Evolutionary conservation across 2,888 invertebrate genomes (phyloP), one percentile per base, ranked within the genome.

Genomic region (Heliconius ismenius): DNA sequence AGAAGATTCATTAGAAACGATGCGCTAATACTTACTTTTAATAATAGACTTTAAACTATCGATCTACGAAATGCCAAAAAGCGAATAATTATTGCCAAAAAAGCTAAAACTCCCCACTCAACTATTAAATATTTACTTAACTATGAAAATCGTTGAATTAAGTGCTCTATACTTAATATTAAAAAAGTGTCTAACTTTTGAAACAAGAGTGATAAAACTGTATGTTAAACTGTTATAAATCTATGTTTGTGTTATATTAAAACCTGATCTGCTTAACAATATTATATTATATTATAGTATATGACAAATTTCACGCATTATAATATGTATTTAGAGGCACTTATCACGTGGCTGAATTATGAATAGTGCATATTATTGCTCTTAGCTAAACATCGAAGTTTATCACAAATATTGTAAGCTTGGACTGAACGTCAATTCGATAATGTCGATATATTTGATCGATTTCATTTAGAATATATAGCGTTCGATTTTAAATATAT

Each of bases 341-440:
- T 92, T 93, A 84, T 84, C 80, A 88, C 90, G 91, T 91, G 91
- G 86, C 90, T 89, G 86, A 88, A 81, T 83, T 82, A 86, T 82
- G 83, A 85, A 84, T 83, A 85, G 91, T 91, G 91, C 89, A 83
- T 81, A 81, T 87, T 88, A 89, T 86, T 90, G 86, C 88, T 89
- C 89, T 84, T 84, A 85, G 82, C 88, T 88, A 91, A 90, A 86
- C 84, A 86, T 88, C 91, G 88, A 88, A 91, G 87, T 88, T 89
- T 92, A 92, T 92, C 91, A 92, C 92, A 92, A 92, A 90, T 86
- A 87, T 88, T 90, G 90, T 91, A 91, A 91, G 91, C 84, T 86
- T 93, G 93, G 92, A 92, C 91, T 91, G 90, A 87, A 86, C 87
- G 79, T 83, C 83, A 28, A 70, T 77, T 54, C 73, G 15, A 49